Conservation (phyloP, 2,888 invertebrate species). For the Spodoptera littoralis region DNA sequence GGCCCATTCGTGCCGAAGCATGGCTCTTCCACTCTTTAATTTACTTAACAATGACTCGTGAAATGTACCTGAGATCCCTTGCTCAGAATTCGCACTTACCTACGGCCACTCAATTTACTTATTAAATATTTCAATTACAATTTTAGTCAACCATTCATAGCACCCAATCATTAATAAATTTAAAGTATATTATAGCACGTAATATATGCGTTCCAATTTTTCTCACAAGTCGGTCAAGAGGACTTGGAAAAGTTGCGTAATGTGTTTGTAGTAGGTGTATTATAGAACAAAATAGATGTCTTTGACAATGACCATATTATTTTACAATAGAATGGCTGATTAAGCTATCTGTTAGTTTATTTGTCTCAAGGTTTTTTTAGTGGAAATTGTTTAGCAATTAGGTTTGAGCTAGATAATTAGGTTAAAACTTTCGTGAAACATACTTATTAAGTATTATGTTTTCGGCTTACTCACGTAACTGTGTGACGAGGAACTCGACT, state of each 20-base stretch:
- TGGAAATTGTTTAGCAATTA: slow-evolving; percentile 37
- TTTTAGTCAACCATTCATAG: slow-evolving; percentile 6
- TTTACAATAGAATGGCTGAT: slow-evolving; percentile 52
- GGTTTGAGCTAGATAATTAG: background rate
- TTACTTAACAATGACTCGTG: too few species aligned
- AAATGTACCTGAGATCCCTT: too few species aligned
- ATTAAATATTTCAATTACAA: background rate
- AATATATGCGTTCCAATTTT: slow-evolving; percentile 56
- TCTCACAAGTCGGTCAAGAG: slow-evolving; percentile 59
- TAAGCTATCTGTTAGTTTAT: slow-evolving; percentile 14
- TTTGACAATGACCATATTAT: slow-evolving; percentile 59
- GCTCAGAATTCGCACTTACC: too few species aligned
- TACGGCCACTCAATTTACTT: too few species aligned
- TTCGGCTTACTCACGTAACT: too few species aligned
- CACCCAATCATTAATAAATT: slow-evolving; percentile 12
- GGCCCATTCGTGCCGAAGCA: too few species aligned
- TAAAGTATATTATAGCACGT: slow-evolving; percentile 52
- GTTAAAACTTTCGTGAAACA: too few species aligned
- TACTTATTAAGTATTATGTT: too few species aligned
- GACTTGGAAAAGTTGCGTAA: slow-evolving; percentile 54
- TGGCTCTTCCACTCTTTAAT: too few species aligned
- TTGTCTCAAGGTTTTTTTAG: slow-evolving; percentile 46
- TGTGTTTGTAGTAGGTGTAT: slow-evolving; percentile 31
- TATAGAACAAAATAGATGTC: slow-evolving; percentile 54
- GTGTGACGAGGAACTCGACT: too few species aligned